phyloP scores from a whole-genome alignment of 2,888 invertebrate genomes.

The Megastigmus dorsalis region DNA sequence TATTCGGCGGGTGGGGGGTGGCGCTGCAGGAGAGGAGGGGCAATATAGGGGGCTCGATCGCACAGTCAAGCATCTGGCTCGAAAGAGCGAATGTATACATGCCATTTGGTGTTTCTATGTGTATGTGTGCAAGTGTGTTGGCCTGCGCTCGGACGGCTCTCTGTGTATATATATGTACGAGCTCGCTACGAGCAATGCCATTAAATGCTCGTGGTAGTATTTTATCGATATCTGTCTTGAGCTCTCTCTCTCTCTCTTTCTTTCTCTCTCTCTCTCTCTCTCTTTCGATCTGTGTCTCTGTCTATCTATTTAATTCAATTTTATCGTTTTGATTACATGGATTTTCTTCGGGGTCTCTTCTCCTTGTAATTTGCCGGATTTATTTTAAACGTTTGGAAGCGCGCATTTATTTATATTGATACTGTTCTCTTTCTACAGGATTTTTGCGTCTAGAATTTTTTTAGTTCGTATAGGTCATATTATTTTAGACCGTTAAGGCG shows the following conservation, averaged over 20 bases:
- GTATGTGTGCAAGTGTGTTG: neutral
- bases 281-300: neutral
- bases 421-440: neutral
- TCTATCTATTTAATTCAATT: conserved; percentile 40
- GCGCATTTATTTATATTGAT: conserved; percentile 4
- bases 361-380: neutral
- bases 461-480: neutral
- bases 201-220: conserved; percentile 45
- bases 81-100: neutral
- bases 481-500: conserved; percentile 1
- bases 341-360: conserved; percentile 17
- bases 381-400: neutral
- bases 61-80: conserved; percentile 46
- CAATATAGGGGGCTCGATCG: conserved; percentile 42
- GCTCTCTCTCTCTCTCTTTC: conserved; percentile 21
- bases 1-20: neutral
- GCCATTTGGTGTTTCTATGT: neutral
- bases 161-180: neutral
- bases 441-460: neutral
- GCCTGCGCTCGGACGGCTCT: neutral
- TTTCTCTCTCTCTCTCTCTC: conserved; percentile 12
- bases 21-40: neutral
- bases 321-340: conserved; percentile 39
- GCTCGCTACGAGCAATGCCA: conserved; percentile 40
- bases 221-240: conserved; percentile 49